Evolutionary conservation across 2,797 vertebrate genomes (phyloP).

Genomic region (Phrynocephalus guinanensis): DNA sequence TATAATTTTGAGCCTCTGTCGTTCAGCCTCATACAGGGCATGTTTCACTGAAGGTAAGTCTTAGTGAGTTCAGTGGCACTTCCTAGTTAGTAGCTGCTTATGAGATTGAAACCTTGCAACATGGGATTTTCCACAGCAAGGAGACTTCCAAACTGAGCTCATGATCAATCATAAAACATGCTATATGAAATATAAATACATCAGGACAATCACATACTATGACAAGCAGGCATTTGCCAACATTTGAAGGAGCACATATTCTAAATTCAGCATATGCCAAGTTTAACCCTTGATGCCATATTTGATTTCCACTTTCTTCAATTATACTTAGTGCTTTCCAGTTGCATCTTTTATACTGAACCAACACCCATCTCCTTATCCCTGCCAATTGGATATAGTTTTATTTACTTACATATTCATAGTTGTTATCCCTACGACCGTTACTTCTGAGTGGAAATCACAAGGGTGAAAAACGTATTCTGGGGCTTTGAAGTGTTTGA

Average conservation of each 20-base stretch:
- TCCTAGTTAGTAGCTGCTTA: not conserved
- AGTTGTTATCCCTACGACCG: not conserved
- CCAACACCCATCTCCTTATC: too few species aligned
- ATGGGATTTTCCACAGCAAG: too few species aligned
- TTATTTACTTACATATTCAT: too few species aligned
- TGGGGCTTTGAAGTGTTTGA: not conserved
- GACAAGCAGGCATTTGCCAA: too few species aligned
- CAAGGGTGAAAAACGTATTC: not conserved
- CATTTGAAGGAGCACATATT: too few species aligned
- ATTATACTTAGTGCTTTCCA: not conserved
- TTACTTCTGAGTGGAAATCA: not conserved
- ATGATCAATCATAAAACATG: too few species aligned
- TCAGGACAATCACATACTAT: too few species aligned
- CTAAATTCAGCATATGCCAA: too few species aligned
- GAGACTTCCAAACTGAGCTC: too few species aligned
- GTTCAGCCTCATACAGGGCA: not conserved
- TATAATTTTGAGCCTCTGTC: not conserved
- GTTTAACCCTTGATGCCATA: too few species aligned
- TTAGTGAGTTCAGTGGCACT: not conserved
- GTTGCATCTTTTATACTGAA: not conserved
- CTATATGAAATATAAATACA: too few species aligned
- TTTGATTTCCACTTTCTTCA: not conserved
- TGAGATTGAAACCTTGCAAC: not conserved
- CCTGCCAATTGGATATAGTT: too few species aligned
- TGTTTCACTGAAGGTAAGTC: not conserved